Percentiles rank a stretch among this genome's conserved stretches.
These are phyloP conservation scores for Gastrophysa polygoni DNA, from an alignment of 2,888 invertebrate species.

Conservation along the genomic window DNA sequence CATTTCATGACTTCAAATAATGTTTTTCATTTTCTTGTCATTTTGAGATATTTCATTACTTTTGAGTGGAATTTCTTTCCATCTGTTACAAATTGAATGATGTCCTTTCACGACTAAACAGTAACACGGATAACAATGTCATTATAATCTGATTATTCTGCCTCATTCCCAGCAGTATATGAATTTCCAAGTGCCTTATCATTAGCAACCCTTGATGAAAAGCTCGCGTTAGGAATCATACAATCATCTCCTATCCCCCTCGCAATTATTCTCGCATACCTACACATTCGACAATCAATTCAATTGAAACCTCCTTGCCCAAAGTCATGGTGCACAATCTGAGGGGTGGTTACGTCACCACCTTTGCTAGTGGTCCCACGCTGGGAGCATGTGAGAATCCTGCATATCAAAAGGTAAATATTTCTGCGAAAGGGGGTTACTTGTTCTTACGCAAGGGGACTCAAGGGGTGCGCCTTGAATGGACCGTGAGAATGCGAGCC, in stretches of 20 bases:
- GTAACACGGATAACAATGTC: not conserved
- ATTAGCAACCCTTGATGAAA: not conserved
- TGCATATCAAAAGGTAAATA: constrained; percentile 42
- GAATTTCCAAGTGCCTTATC: not conserved
- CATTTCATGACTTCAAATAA: no score
- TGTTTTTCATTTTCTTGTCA: no score
- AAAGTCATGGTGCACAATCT: constrained; percentile 35
- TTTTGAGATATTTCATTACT: no score
- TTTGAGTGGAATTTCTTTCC: no score
- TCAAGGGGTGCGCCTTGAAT: constrained; percentile 17
- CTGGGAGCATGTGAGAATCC: constrained; percentile 44
- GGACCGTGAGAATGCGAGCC: constrained; percentile 30
- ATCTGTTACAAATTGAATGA: no score
- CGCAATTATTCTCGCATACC: constrained; percentile 8
- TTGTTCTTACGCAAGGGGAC: constrained; percentile 41
- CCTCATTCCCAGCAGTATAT: not conserved
- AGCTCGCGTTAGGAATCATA: not conserved
- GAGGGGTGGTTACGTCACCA: constrained; percentile 40
- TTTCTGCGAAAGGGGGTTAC: constrained; percentile 40
- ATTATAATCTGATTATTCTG: not conserved
- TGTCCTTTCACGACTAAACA: no score
- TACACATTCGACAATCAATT: constrained; percentile 18
- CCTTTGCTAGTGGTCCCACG: constrained; percentile 43
- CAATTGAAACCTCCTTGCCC: constrained; percentile 41
- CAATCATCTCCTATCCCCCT: not conserved